Base-by-base conservation (phyloP, 92 coral and sea anemone genomes). In the Bergia sp. region DNA sequence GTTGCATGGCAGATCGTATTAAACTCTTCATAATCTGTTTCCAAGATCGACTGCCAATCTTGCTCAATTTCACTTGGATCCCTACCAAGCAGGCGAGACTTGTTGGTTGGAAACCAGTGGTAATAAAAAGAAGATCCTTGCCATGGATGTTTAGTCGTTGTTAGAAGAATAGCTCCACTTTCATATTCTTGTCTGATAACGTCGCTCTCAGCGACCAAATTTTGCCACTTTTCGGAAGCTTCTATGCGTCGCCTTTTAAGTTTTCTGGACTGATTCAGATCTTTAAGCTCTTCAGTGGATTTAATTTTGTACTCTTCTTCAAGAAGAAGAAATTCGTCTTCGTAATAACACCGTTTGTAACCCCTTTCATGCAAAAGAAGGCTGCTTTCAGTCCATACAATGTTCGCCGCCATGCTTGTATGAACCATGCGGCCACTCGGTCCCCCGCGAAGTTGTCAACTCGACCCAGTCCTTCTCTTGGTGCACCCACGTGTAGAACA, bases 1-100 rank as follows among this genome's bases (percentile, higher is more conserved):
- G 81, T 86, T 8, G 36, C 82, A n/a, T 86, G 82, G 7, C 57
- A 49, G 29, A 86, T 36, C 15, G 89, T 86, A 61, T 75, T 72
- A 29, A 74, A 86, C 42, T 86, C 89, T 55, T 86, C 43, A 36
- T 74, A 74, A 8, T 74, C n/a, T 10, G 53, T 11, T 37, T 74
- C 47, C 71, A 86, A 86, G 37, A 86, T 21, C 40, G 50, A 40
- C 61, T 73, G 69, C 89, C 89, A 86, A 49, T 49, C 41, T 9
- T 10, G 47, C 41, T 45, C 45, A 21, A 44, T 75, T 40, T 86
- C 67, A 55, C 42, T 58, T 11, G 15, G 13, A 7, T 40, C 42
- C 73, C 7, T 45, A 13, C 69, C 82, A 75, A 73, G 82, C 55
- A 86, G 69, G 53, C 89, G 58, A 71, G 81, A n/a, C 21, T 75